phyloP scores from a whole-genome alignment of 2,113 vertebrate genomes.

The Ageneiosus marmoratus region DNA sequence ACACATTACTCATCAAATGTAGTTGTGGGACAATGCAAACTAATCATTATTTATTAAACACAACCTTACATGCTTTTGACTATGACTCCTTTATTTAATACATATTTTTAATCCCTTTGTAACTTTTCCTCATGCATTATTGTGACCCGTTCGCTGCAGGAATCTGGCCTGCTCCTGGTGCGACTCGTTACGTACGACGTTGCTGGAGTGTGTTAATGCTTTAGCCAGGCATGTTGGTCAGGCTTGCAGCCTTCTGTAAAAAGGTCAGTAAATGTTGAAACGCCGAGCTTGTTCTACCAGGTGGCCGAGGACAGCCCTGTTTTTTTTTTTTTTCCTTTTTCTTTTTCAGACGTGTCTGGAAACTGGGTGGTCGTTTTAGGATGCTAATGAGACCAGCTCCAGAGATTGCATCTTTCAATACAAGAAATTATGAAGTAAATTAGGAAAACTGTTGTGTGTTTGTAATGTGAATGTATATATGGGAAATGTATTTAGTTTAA shows the following conservation, averaged over 20 bases:
- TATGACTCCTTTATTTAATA: no score
- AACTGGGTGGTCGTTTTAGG: constrained; percentile 38
- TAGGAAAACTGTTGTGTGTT: background rate
- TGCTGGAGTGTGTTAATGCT: constrained; percentile 25
- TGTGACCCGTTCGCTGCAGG: background rate
- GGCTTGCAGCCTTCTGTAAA: constrained; percentile 28
- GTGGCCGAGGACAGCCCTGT: constrained; percentile 36
- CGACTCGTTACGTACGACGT: background rate
- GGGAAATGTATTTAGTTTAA: background rate
- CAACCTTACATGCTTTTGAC: background rate
- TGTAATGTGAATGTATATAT: background rate
- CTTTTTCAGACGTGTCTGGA: constrained; percentile 28
- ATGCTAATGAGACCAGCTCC: constrained; percentile 16
- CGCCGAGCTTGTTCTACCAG: constrained; percentile 11
- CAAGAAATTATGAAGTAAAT: background rate
- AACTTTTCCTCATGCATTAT: background rate
- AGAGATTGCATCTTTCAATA: background rate
- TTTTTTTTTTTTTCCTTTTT: no score
- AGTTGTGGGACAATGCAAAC: background rate
- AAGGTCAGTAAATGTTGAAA: constrained; percentile 34
- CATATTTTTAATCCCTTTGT: background rate
- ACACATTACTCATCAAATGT: background rate
- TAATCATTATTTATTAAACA: background rate
- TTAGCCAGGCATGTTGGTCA: constrained; percentile 7
- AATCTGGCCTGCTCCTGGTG: constrained; percentile 1